Percentiles rank a stretch among this genome's conserved stretches.
Conservation (phyloP, 1,140 invertebrate species). For the Camponotus floridanus region DNA sequence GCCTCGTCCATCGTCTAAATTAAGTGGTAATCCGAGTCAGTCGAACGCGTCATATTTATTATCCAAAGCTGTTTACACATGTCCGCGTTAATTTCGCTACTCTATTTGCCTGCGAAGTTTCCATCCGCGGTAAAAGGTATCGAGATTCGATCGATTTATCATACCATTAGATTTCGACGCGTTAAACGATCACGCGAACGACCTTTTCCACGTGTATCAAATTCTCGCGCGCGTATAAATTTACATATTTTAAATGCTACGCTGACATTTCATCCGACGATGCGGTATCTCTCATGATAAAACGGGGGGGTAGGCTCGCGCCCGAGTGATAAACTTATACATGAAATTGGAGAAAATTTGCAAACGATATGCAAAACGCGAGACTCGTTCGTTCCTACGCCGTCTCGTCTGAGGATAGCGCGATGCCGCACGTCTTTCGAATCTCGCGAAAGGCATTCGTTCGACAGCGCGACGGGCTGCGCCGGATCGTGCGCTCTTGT, state of each 20-base stretch:
- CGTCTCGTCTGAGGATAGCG: neutral
- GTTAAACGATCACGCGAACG: neutral
- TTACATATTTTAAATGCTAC: neutral
- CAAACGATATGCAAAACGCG: neutral
- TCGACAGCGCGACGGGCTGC: conserved; percentile 43
- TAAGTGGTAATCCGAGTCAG: conserved; percentile 63
- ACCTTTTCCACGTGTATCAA: neutral
- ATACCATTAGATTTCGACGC: neutral
- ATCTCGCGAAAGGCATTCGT: conserved; percentile 59
- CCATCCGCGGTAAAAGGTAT: conserved; percentile 5
- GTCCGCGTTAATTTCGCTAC: conserved; percentile 37
- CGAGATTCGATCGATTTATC: conserved; percentile 22
- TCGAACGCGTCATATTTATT: conserved; percentile 63
- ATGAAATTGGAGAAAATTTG: neutral
- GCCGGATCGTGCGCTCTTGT: conserved; percentile 67
- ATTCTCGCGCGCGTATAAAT: neutral
- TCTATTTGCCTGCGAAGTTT: conserved; percentile 6
- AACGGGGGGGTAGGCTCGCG: neutral
- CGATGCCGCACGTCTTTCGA: conserved; percentile 11
- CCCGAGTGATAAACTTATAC: neutral
- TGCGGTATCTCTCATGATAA: neutral
- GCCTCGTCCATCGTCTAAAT: conserved; percentile 67
- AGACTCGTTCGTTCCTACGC: neutral
- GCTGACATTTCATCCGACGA: too few species aligned
- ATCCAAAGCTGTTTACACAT: conserved; percentile 54